Base-by-base conservation (phyloP, 64 coral and sea anemone species). In the Stichodactyla mertensii region DNA sequence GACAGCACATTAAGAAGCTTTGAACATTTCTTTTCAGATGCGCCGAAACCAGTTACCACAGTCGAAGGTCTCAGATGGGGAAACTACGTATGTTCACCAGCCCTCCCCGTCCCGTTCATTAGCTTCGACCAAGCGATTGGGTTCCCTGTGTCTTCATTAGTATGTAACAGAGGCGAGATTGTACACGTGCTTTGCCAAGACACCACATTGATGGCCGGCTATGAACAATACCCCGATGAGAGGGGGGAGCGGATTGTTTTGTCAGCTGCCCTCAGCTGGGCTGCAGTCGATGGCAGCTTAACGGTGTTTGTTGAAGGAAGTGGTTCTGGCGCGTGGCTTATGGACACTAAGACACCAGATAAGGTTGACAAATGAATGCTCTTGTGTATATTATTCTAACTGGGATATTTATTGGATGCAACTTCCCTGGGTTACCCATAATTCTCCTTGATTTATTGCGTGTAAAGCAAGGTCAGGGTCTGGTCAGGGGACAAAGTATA, bases 41-140 rank as follows among this genome's bases (percentile, higher is more conserved):
- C 52, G 80, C 69, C 87, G 12, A 89, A 77, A 52, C 92, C 95
- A 4, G 16, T 98, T 4, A 86, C 78, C 15, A 94, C 95, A 52
- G 95, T 98, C 1, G 87, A 91, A 4, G 95, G 95, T 19, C 89
- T 98, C 14, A 89, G 88, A 74, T 98, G 95, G 95, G 95, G 95
- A 0, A 66, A 86, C 10, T 98, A 98, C 18, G 86, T 94, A 6
- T 92, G 95, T 7, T 98, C 95, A 15, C 95, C 95, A 71, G 89
- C 87, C 51, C 67, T 89, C 26, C 77, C 87, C 22, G 69, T 86
- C 51, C 95, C 95, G 45, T 55, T 69, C 16, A 83, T 94, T 58
- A 79, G 87, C 20, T 89, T 83, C 7, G 23, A 61, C 18, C 69
- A 98, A 64, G 51, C 69, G 13, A 86, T 94, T 55, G 88, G 88